Evolutionary conservation across 1,140 invertebrate species (phyloP), one percentile per base, ranked within the genome.

Genomic region (Oppia nitens): DNA sequence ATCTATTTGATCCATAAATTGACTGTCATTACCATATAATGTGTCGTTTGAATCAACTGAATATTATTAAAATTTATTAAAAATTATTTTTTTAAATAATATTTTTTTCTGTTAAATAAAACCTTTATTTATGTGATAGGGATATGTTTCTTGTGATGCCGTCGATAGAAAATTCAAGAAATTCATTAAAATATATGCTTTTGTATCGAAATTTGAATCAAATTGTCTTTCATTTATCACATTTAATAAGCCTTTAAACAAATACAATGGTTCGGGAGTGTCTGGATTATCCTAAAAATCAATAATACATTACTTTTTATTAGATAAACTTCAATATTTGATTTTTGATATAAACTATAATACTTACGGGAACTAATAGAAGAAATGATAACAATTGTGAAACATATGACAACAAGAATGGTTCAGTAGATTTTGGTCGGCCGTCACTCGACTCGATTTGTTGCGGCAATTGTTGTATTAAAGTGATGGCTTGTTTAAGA

Each of bases 21-120:
- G 85, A 26, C 80, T 77, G 74, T 94, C 88, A 47, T 80, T 80
- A 1, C 89, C 90, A 71, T 95, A 95, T n/a, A 96, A 71, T 52
- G 81, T 77, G 70, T 96, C 90, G 71, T 96, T 96, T 1, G 90
- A 90, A 68, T 94, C 83, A 54, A 95, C 87, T 88, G 72, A 63
- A 62, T 28, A 29, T 26, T 47, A 6, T 23, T 56, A 52, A 47
- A 20, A 32, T 55, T 25, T n/a, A 50, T 54, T 24, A 59, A 20
- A 23, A 20, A 49, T 68, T 58, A 64, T 73, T n/a, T n/a, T n/a
- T n/a, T n/a, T n/a, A n/a, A n/a, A n/a, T n/a, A n/a, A n/a, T n/a
- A n/a, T n/a, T n/a, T n/a, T n/a, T n/a, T n/a, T n/a, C n/a, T n/a
- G n/a, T n/a, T n/a, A n/a, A n/a, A n/a, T n/a, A n/a, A n/a, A n/a